Conservation (phyloP, 2,888 invertebrate genomes). For the Pseudoips prasinana region DNA sequence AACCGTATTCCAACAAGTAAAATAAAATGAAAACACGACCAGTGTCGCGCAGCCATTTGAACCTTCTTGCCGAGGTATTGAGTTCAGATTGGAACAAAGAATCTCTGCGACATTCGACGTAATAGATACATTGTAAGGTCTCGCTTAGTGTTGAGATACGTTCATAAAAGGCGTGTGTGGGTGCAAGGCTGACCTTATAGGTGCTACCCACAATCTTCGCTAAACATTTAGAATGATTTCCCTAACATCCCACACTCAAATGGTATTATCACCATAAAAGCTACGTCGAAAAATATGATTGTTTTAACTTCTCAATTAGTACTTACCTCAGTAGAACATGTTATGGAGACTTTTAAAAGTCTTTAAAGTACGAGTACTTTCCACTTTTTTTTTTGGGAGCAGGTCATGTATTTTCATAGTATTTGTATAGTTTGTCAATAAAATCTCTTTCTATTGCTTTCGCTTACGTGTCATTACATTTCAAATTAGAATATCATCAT, state of each 20-base stretch:
- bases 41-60: constrained; percentile 11
- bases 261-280: constrained; percentile 62
- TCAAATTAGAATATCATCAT: too few species aligned
- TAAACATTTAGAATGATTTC: constrained; percentile 74
- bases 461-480: too few species aligned
- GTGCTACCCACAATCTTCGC: constrained; percentile 70
- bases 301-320: too few species aligned
- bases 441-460: too few species aligned
- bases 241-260: constrained; percentile 64
- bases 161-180: constrained; percentile 74
- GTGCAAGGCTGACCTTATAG: constrained; percentile 81
- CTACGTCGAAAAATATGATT: constrained; percentile 27
- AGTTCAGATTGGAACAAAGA: constrained; percentile 26
- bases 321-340: too few species aligned
- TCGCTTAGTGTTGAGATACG: constrained; percentile 63
- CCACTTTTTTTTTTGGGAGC: too few species aligned
- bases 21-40: constrained; percentile 24
- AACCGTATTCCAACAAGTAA: constrained; percentile 45
- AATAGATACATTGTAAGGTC: constrained; percentile 30
- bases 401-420: too few species aligned
- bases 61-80: constrained; percentile 16
- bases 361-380: too few species aligned
- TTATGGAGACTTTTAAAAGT: too few species aligned
- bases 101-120: constrained; percentile 30
- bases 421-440: too few species aligned